Conservation (phyloP, 2,888 invertebrate species). For the Orthonychiurus folsomi region DNA sequence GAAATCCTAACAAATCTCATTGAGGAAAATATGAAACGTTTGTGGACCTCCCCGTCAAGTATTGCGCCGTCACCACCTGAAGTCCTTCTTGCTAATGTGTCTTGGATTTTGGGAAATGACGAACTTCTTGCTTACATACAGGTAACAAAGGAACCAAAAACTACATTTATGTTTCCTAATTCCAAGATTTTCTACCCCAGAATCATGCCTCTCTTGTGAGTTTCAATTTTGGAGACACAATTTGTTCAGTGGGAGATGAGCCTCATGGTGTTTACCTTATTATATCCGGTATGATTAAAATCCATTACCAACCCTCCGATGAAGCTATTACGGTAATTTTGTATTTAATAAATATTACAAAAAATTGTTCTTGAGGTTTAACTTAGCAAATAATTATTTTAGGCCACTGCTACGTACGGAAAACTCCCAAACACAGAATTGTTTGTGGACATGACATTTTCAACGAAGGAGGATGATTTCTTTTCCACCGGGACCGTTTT, state of each 20-base stretch:
- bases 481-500: slow-evolving; percentile 55
- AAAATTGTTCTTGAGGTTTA: no score
- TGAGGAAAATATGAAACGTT: slow-evolving; percentile 50
- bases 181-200: slow-evolving; percentile 13
- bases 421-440: slow-evolving; percentile 53
- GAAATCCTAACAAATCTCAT: slow-evolving; percentile 49
- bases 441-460: slow-evolving; percentile 48
- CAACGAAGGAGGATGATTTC: slow-evolving; percentile 50
- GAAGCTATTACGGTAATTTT: slow-evolving; percentile 41
- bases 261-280: slow-evolving; percentile 47
- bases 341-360: background rate
- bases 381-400: no score
- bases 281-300: slow-evolving; percentile 45
- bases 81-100: slow-evolving; percentile 42
- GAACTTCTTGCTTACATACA: slow-evolving; percentile 5
- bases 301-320: slow-evolving; percentile 42
- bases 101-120: slow-evolving; percentile 43
- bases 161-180: no score
- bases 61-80: slow-evolving; percentile 28
- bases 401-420: no score
- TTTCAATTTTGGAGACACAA: slow-evolving; percentile 43
- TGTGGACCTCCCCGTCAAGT: slow-evolving; percentile 39
- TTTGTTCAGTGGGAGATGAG: slow-evolving; percentile 43
- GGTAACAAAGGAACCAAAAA: no score
- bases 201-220: slow-evolving; percentile 41